A percentile compares a stretch with the other conserved stretches of the same genome.
Conservation (phyloP, 2,113 vertebrate species). For the Asarcornis scutulata region DNA sequence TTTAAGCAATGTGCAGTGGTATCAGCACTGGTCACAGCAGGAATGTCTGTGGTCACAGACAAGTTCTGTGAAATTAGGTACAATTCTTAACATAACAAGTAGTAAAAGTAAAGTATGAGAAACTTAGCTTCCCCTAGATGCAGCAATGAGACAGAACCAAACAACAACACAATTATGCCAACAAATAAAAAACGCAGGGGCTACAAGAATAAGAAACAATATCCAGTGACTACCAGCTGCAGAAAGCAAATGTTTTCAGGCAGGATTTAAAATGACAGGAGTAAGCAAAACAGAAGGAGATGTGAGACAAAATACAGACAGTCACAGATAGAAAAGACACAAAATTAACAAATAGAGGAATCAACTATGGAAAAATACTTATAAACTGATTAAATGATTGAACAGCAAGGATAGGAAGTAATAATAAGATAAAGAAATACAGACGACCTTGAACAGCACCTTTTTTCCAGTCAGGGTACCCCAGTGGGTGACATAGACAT, state of each 20-base stretch:
- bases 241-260: not conserved
- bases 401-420: not conserved
- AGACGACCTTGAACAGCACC: not conserved
- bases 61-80: not conserved
- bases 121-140: not conserved
- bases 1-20: not conserved
- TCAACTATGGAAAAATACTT: not conserved
- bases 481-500: not conserved
- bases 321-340: accelerated
- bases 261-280: not conserved
- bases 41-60: accelerated
- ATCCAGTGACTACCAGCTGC: not conserved
- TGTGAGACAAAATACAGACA: not conserved
- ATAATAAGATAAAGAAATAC: not conserved
- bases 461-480: not conserved
- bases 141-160: not conserved
- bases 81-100: not conserved
- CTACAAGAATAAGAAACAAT: not conserved
- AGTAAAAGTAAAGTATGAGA: not conserved
- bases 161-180: not conserved
- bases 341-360: not conserved
- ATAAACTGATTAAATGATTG: not conserved
- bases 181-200: not conserved
- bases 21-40: not conserved
- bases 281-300: conserved; percentile 24